A percentile compares a stretch with the other conserved stretches of the same genome.
Evolutionary conservation across 2,113 vertebrate species (phyloP).

Genomic region (Herpailurus yagouaroundi): DNA sequence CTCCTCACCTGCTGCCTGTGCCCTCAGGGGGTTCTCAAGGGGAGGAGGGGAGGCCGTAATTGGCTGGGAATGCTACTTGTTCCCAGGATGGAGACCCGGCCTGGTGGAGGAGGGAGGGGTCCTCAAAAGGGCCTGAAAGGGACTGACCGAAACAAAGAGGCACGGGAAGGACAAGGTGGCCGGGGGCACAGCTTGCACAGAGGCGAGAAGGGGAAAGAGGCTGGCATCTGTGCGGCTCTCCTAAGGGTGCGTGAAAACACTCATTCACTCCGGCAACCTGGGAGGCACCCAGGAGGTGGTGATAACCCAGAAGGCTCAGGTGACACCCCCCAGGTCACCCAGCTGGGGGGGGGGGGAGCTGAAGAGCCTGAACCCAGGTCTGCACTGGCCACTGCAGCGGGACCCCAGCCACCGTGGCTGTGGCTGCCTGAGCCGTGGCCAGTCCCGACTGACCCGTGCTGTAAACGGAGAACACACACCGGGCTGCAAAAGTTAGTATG

Average conservation of each 20-base stretch:
- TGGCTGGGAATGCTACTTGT: constrained; percentile 60
- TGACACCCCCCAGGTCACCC: constrained; percentile 24
- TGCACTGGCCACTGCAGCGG: background rate
- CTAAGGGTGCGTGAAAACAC: background rate
- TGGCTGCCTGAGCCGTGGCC: background rate
- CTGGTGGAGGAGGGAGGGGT: background rate
- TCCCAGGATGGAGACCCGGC: constrained; percentile 60
- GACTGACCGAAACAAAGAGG: background rate
- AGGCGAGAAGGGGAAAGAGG: background rate
- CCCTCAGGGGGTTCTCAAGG: constrained; percentile 71
- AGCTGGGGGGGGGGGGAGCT: background rate
- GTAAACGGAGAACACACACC: background rate
- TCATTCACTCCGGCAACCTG: background rate
- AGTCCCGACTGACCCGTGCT: background rate
- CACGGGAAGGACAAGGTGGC: background rate
- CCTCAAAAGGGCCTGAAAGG: background rate
- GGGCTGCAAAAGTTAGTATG: background rate
- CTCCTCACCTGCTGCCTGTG: background rate
- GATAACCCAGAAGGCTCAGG: background rate
- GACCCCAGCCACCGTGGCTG: background rate
- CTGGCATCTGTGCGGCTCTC: background rate
- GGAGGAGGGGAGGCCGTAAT: constrained; percentile 58
- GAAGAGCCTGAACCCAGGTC: background rate
- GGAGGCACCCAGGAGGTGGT: background rate
- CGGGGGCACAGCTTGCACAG: background rate